Evolutionary conservation across 2,888 invertebrate species (phyloP).

Genomic region (Agrilus biguttatus): DNA sequence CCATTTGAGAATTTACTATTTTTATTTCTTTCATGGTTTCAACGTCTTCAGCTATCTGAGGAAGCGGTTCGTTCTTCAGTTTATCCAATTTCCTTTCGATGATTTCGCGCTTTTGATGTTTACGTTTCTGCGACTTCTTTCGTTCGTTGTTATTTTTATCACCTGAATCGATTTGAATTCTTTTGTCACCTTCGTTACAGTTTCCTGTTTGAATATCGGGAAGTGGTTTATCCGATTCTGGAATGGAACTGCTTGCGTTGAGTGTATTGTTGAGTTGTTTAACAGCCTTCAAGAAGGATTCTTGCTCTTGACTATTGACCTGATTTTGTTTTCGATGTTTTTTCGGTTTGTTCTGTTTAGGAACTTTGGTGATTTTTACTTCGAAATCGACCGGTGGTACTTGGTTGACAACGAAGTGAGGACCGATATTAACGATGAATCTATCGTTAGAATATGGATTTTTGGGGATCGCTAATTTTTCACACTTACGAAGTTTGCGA

Average conservation of each 20-base stretch:
- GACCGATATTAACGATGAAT: slow-evolving; percentile 32
- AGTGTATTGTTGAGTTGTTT: slow-evolving; percentile 24
- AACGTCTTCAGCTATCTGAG: slow-evolving; percentile 7
- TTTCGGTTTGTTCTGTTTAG: slow-evolving; percentile 17
- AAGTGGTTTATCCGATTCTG: slow-evolving; percentile 7
- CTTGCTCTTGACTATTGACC: slow-evolving; percentile 5
- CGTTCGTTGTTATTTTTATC: slow-evolving; percentile 10
- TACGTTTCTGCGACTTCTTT: slow-evolving; percentile 8
- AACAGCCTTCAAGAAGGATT: slow-evolving; percentile 23
- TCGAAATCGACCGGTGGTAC: slow-evolving; percentile 29
- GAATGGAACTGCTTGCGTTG: slow-evolving; percentile 6
- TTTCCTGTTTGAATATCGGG: slow-evolving; percentile 6
- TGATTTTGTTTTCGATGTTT: slow-evolving; percentile 6
- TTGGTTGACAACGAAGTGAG: slow-evolving; percentile 29
- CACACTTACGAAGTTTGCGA: slow-evolving; percentile 43
- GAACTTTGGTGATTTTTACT: slow-evolving; percentile 29
- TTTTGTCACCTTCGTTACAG: slow-evolving; percentile 10
- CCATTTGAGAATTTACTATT: slow-evolving; percentile 3
- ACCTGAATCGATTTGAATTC: slow-evolving; percentile 10
- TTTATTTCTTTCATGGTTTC: slow-evolving; percentile 4
- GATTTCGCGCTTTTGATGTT: slow-evolving; percentile 1
- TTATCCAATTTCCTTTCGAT: slow-evolving; percentile 7
- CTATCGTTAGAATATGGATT: slow-evolving; percentile 17
- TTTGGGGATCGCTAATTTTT: slow-evolving; percentile 15
- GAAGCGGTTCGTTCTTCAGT: slow-evolving; percentile 4